Base-by-base conservation (phyloP, 1,140 invertebrate species). In the Copidosoma floridanum region DNA sequence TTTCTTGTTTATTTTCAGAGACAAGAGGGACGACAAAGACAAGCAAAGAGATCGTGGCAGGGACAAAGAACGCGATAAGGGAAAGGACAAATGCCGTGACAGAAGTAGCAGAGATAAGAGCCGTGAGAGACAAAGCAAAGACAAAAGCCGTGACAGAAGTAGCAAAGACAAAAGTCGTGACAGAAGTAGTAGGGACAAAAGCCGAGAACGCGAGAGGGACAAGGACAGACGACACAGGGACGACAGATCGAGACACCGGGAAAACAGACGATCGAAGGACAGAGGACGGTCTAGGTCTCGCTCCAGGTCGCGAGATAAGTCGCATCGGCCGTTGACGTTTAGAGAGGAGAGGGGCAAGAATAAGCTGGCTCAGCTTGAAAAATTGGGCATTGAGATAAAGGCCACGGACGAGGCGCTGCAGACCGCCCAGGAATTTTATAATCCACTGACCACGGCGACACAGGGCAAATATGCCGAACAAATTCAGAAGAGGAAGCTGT, bases 401-500 rank as follows among this genome's bases (percentile, higher is more conserved):
- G 66, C 75, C 20, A 71, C 72, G 0, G 84, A 89, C 62, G 86
- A 84, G 27, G 29, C 29, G 6, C 6, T 8, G 0, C 29, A 6
- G 6, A 12, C 6, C 29, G 29, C 6, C 29, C 6, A 32, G 12
- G 12, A 12, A 8, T 95, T 91, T 78, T 94, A 93, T 68, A 94
- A 93, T 78, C 90, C 92, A 12, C 76, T 84, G 3, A 87, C 88
- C 20, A 87, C 92, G 7, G 86, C 91, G 7, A 90, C 91, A 67
- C 86, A 91, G 44, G 85, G 88, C 41, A 92, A 92, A 68, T 92
- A 94, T 74, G 89, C 93, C 14, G 91, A 96, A 67, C 87, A 93
- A 77, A 88, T 92, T 44, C 90, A 95, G 69, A 95, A 96, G 74
- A 83, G 94, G 47, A 95, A 95, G 78, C 79, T 95, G 16, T 78